Conservation (phyloP, 2,113 vertebrate species). For the Nesoenas mayeri region DNA sequence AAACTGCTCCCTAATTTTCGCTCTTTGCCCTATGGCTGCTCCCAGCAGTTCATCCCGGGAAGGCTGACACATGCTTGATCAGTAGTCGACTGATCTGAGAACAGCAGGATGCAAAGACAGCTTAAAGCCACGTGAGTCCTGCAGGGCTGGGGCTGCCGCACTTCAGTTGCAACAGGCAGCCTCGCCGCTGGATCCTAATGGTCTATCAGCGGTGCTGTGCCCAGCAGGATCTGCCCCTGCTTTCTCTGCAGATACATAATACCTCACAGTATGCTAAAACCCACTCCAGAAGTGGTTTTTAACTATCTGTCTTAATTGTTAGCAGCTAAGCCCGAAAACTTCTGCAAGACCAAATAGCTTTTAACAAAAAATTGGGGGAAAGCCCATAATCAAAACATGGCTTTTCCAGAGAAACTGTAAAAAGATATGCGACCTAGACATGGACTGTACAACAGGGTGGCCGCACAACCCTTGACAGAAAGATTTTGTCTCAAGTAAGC, state of each 20-base stretch:
- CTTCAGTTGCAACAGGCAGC: fast-evolving
- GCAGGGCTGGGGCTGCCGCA: fast-evolving
- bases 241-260: not conserved
- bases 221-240: not conserved
- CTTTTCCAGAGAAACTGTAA: not conserved
- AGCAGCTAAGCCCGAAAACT: not conserved
- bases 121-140: not conserved
- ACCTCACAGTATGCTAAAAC: not conserved
- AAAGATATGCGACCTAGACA: not conserved
- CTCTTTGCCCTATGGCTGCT: not conserved
- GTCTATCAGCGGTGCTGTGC: not conserved
- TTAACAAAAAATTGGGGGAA: not conserved
- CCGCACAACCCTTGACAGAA: not conserved
- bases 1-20: not conserved
- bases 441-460: not conserved
- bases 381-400: not conserved
- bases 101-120: not conserved
- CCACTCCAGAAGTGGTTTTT: not conserved
- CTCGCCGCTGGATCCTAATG: not conserved
- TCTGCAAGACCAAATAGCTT: not conserved
- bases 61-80: not conserved
- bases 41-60: not conserved
- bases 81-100: not conserved
- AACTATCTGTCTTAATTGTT: not conserved
- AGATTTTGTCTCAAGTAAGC: not conserved